Conservation (phyloP, 2,113 vertebrate genomes). For the Engraulis encrasicolus region DNA sequence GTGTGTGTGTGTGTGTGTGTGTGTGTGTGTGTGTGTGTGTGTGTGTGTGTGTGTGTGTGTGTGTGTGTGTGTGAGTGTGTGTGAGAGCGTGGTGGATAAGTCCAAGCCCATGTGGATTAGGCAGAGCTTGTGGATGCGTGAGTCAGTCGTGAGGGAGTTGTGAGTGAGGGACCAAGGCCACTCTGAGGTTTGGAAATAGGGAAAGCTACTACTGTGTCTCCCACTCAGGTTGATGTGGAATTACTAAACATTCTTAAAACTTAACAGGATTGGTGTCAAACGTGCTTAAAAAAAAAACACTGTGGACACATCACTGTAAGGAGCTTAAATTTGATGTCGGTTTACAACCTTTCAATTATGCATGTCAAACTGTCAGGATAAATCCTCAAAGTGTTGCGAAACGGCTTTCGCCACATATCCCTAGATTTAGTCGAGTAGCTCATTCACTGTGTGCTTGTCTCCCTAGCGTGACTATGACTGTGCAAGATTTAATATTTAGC, state of each 20-base stretch:
- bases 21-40: background rate
- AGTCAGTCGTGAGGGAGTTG: background rate
- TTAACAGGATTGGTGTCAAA: background rate
- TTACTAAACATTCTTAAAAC: background rate
- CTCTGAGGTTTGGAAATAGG: background rate
- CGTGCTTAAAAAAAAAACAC: background rate
- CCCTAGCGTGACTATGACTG: background rate
- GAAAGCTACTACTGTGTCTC: background rate
- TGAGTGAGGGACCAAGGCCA: background rate
- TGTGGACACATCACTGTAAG: constrained; percentile 12
- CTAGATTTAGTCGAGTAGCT: constrained; percentile 1
- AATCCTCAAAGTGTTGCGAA: background rate
- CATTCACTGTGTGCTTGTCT: background rate
- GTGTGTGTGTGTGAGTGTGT: background rate
- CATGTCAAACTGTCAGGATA: constrained; percentile 11
- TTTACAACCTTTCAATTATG: constrained; percentile 11
- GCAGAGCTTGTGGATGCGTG: background rate
- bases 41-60: background rate
- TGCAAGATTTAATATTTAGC: constrained; percentile 9
- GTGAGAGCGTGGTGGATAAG: background rate
- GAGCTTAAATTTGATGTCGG: constrained; percentile 9
- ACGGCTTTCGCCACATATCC: background rate
- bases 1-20: background rate
- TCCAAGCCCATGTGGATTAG: constrained; percentile 1
- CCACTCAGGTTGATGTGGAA: background rate